Conservation (phyloP, 92 coral and sea anemone genomes). For the Bergia puertoricense region DNA sequence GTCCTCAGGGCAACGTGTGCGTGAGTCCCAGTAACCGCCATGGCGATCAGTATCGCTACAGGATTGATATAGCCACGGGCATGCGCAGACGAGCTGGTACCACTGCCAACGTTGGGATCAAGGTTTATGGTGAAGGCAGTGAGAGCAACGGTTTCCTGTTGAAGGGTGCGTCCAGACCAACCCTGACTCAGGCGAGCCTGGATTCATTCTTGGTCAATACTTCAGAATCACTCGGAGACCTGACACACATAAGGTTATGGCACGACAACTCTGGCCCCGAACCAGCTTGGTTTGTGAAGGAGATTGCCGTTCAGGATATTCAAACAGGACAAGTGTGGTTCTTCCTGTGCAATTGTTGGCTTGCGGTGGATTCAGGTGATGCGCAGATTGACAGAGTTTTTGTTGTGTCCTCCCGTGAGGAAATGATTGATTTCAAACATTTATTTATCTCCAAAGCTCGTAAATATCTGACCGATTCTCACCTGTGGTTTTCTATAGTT, state of each 20-base stretch:
- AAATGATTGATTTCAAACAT: conserved; percentile 75
- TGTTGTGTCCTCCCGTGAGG: conserved; percentile 73
- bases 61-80: conserved; percentile 80
- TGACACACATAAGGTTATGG: conserved; percentile 88
- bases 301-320: conserved; percentile 71
- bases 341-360: conserved; percentile 93
- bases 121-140: conserved; percentile 78
- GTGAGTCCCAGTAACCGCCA: conserved; percentile 86
- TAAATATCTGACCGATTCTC: conserved; percentile 88
- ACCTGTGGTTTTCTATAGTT: conserved; percentile 93
- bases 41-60: conserved; percentile 70
- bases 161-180: conserved; percentile 47
- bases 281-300: conserved; percentile 93
- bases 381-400: conserved; percentile 82
- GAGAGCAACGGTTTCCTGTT: conserved; percentile 83
- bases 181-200: conserved; percentile 71
- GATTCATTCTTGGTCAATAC: conserved; percentile 84
- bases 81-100: conserved; percentile 94
- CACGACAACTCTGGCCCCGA: conserved; percentile 91
- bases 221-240: conserved; percentile 75
- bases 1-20: conserved; percentile 62
- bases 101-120: conserved; percentile 88
- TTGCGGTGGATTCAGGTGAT: conserved; percentile 96
- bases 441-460: conserved; percentile 81
- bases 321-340: conserved; percentile 65